A percentile compares a stretch with the other conserved stretches of the same genome.
These are phyloP conservation scores for Eubasilissa regina DNA, from an alignment of 1,140 invertebrate genomes.

Conservation along the genomic window DNA sequence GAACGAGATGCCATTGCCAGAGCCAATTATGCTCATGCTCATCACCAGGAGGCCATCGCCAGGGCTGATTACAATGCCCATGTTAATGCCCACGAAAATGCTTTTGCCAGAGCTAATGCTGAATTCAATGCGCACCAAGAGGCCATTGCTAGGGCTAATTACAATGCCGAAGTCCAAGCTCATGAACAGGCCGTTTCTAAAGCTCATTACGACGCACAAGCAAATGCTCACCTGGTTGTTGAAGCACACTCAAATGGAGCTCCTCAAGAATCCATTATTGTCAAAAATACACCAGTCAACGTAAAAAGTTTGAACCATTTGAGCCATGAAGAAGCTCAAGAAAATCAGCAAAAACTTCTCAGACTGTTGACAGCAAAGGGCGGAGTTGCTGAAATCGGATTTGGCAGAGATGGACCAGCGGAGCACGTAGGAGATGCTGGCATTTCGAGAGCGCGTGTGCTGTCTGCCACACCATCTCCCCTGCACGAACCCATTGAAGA, in stretches of 20 bases:
- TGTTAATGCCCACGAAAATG: slow-evolving; percentile 58
- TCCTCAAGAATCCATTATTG: slow-evolving; percentile 59
- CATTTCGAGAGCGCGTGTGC: slow-evolving; percentile 69
- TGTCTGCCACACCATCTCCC: slow-evolving; percentile 75
- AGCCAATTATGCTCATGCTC: slow-evolving; percentile 37
- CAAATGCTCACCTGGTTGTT: slow-evolving; percentile 55
- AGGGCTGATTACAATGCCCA: slow-evolving; percentile 43
- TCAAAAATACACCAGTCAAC: slow-evolving; percentile 55
- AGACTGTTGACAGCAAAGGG: slow-evolving; percentile 71
- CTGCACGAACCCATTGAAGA: slow-evolving; percentile 70
- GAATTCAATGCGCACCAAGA: slow-evolving; percentile 53
- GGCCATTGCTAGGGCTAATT: slow-evolving; percentile 38
- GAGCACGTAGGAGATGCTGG: slow-evolving; percentile 64
- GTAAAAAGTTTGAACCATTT: slow-evolving; percentile 52
- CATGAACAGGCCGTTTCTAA: slow-evolving; percentile 52
- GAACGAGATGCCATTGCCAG: slow-evolving; percentile 53
- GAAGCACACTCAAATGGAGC: slow-evolving; percentile 63
- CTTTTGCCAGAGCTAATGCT: slow-evolving; percentile 62
- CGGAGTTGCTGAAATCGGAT: slow-evolving; percentile 69
- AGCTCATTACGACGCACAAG: slow-evolving; percentile 38
- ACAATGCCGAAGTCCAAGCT: slow-evolving; percentile 19
- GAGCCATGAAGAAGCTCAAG: slow-evolving; percentile 64
- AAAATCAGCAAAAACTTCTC: slow-evolving; percentile 71
- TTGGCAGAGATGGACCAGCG: slow-evolving; percentile 62
- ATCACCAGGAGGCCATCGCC: slow-evolving; percentile 55